Base-by-base conservation (phyloP, 1,140 invertebrate genomes). In the Lepidurus couesii region DNA sequence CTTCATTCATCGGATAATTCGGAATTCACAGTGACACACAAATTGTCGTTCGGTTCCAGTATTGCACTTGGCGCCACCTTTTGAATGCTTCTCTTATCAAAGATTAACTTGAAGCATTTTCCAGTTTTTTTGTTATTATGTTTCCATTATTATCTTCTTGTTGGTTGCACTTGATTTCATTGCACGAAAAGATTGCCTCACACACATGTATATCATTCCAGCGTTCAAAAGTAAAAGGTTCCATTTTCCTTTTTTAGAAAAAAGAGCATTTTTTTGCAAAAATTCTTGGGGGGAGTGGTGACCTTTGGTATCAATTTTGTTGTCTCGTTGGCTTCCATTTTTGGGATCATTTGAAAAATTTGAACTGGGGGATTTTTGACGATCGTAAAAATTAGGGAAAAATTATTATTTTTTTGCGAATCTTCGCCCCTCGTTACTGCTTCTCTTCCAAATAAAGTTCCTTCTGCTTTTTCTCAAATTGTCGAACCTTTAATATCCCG, bases 151-250 rank as follows among this genome's bases (percentile, higher is more conserved):
- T 16, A n/a, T 65, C 6, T 65, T 65, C 47, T n/a, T 65, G 10
- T 47, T 47, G 16, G 53, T 65, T 65, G 53, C 53, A 65, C 53
- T 65, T 65, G 21, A 65, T 65, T 65, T 65, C 53, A 65, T 65
- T 65, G 53, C 53, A 65, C 53, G 53, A 65, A 65, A 65, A 21
- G 53, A 65, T 65, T 65, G 53, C 53, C 53, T 65, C n/a, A 65
- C 53, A 65, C 53, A 16, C 21, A 21, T 65, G 26, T 34, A 34
- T 21, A 65, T 65, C 16, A 21, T 65, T 65, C 9, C 53, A 16
- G 16, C 16, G 53, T 65, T 21, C 53, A 21, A 65, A 65, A 65
- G 0, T 11, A 7, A 21, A 21, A 21, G 34, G 34, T 34, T 34
- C 34, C 16, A 13, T 65, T 65, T 65, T 21, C 13, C 21, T 65